Percentiles rank a stretch among this genome's conserved stretches.
These are phyloP conservation scores for Drosophila orosa DNA, from an alignment of 1,140 invertebrate genomes.

Conservation along the genomic window DNA sequence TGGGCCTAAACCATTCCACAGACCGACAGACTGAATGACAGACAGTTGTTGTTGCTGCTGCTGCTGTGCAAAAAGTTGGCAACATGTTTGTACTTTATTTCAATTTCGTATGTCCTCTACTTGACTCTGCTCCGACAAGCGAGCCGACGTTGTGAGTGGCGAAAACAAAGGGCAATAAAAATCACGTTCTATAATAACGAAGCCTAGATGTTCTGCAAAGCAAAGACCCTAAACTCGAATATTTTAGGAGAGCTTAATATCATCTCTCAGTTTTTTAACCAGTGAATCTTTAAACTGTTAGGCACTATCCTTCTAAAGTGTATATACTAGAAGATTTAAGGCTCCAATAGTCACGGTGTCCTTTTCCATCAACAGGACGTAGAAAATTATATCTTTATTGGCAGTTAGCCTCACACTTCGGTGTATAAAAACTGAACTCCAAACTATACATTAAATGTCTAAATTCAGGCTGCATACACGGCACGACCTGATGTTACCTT, in stretches of 20 bases:
- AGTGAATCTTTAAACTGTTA: not conserved
- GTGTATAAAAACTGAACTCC: conserved; percentile 30
- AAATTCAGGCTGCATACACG: conserved; percentile 52
- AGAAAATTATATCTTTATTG: conserved; percentile 30
- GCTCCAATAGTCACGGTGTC: not conserved
- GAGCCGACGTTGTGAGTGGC: conserved; percentile 34
- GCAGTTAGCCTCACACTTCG: conserved; percentile 40
- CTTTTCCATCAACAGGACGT: not conserved
- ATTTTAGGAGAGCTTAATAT: not conserved
- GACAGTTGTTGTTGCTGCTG: conserved; percentile 23
- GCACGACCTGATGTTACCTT: conserved; percentile 21
- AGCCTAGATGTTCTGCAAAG: conserved; percentile 27
- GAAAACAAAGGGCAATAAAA: conserved; percentile 29
- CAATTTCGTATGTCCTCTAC: conserved; percentile 69
- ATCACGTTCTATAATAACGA: conserved; percentile 18
- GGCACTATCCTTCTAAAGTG: not conserved
- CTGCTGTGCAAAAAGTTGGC: conserved; percentile 62
- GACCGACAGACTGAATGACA: conserved; percentile 34
- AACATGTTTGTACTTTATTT: conserved; percentile 79
- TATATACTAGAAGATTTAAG: not conserved
- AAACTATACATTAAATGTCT: conserved; percentile 55
- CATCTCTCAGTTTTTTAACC: too few relatives aligned
- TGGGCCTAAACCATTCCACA: conserved; percentile 52
- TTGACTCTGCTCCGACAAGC: conserved; percentile 37
- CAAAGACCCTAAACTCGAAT: not conserved